Conservation (phyloP, 2,113 vertebrate genomes). For the Oreochromis tanganicae region DNA sequence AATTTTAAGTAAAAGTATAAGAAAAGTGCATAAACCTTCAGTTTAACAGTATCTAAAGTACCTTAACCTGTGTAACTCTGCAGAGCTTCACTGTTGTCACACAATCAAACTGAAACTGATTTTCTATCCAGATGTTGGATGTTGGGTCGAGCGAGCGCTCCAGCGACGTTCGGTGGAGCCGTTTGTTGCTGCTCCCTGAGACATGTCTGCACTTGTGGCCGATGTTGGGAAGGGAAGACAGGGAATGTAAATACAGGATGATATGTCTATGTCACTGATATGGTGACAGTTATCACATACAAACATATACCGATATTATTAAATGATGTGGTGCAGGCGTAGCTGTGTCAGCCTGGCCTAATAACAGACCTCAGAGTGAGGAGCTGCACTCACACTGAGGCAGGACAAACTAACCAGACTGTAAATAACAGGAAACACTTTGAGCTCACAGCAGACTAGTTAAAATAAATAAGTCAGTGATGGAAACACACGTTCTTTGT, state of each 20-base stretch:
- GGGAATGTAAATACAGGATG: not conserved
- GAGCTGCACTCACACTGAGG: not conserved
- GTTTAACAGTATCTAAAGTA: not conserved
- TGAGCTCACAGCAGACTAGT: too few relatives aligned
- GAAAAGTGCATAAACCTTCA: not conserved
- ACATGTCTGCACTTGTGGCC: not conserved
- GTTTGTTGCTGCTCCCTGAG: not conserved
- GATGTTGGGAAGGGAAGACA: accelerated
- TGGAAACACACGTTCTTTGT: accelerated
- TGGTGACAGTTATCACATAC: accelerated
- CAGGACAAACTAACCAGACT: not conserved
- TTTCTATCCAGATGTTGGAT: not conserved
- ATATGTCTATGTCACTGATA: accelerated
- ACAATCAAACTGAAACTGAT: not conserved
- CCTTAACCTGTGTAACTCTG: not conserved
- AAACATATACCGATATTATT: accelerated
- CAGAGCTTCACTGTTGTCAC: not conserved
- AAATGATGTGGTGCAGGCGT: accelerated
- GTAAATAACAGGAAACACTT: not conserved
- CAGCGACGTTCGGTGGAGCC: not conserved
- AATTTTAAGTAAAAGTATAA: not conserved
- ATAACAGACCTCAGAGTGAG: not conserved
- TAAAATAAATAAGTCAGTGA: not conserved
- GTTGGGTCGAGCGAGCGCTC: not conserved
- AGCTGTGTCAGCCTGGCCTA: accelerated